Conservation (phyloP, 2,888 invertebrate genomes). For the Patella caerulea region DNA sequence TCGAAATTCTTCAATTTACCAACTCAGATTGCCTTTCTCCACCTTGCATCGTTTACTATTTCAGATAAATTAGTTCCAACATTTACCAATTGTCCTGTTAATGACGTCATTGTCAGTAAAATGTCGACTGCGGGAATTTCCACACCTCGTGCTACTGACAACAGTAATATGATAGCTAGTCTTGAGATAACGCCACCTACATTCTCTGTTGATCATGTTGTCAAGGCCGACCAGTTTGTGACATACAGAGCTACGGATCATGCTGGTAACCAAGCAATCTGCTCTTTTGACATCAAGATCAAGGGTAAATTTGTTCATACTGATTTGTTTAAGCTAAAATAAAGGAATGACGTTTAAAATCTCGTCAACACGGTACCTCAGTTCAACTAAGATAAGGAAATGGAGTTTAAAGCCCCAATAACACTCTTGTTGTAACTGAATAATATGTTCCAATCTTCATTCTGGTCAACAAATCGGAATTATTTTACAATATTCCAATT, state of each 20-base stretch:
- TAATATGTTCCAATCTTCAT: too few species aligned
- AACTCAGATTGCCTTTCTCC: too few species aligned
- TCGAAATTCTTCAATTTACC: too few species aligned
- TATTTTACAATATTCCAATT: too few species aligned
- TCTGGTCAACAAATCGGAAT: too few species aligned
- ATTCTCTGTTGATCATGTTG: slow-evolving; percentile 28
- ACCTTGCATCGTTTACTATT: slow-evolving; percentile 2
- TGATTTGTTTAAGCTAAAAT: too few species aligned
- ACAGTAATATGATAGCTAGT: slow-evolving; percentile 30
- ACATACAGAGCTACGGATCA: slow-evolving; percentile 42
- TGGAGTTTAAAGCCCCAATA: too few species aligned
- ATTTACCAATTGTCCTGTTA: slow-evolving; percentile 41
- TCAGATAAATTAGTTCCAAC: slow-evolving; percentile 44
- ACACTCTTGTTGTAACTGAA: too few species aligned
- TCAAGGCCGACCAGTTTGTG: slow-evolving; percentile 27
- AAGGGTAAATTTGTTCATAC: slow-evolving; percentile 34
- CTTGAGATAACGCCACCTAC: slow-evolving; percentile 30
- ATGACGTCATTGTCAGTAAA: slow-evolving; percentile 20
- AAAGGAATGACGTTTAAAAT: too few species aligned
- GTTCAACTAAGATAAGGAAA: too few species aligned
- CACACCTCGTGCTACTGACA: slow-evolving; percentile 39
- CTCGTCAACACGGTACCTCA: too few species aligned
- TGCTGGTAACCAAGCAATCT: slow-evolving; percentile 34
- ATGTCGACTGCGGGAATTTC: slow-evolving; percentile 25
- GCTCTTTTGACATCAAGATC: slow-evolving; percentile 39